These are phyloP conservation scores for Thinocorus orbignyianus DNA, from an alignment of 2,113 vertebrate genomes.

Conservation along the genomic window DNA sequence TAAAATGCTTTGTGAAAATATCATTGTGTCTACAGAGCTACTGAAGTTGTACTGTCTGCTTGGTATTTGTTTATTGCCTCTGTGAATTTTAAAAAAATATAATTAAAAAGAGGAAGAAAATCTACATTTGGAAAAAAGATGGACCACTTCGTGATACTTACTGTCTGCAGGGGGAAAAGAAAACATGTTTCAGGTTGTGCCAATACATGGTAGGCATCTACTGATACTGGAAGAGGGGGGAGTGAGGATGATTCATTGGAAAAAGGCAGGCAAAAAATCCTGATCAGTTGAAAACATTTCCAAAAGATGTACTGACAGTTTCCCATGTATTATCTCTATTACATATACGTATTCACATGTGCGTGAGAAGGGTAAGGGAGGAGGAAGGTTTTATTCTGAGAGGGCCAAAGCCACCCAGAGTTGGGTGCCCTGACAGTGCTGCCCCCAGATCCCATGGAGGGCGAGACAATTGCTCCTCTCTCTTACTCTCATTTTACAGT, in stretches of 20 bases:
- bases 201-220: background rate
- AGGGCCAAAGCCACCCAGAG: background rate
- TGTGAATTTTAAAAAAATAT: background rate
- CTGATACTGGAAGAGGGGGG: background rate
- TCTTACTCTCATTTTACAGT: background rate
- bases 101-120: background rate
- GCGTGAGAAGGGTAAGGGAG: background rate
- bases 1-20: constrained; percentile 51
- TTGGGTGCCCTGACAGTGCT: background rate
- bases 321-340: background rate
- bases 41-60: background rate
- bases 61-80: constrained; percentile 11
- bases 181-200: background rate
- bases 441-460: rapidly evolving
- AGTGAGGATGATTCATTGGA: background rate
- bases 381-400: background rate
- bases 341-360: rapidly evolving
- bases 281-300: background rate
- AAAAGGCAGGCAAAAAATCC: background rate
- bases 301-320: background rate
- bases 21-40: constrained; percentile 3
- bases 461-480: background rate
- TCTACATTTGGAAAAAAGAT: background rate
- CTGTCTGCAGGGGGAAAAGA: background rate
- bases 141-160: background rate